These are phyloP conservation scores for Philonicus albiceps DNA, from an alignment of 2,888 invertebrate genomes.

Conservation along the genomic window DNA sequence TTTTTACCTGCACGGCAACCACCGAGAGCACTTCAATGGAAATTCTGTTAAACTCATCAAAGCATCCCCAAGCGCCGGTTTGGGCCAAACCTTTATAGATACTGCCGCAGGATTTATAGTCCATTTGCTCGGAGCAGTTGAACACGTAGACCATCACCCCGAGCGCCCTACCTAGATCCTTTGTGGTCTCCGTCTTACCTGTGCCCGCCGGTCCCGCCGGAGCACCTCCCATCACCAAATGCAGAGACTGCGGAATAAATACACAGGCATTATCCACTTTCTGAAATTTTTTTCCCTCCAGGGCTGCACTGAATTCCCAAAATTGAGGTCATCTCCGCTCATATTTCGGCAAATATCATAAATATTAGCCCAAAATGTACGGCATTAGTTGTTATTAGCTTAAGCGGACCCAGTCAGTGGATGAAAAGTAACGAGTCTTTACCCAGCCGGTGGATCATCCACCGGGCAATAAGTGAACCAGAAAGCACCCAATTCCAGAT, in stretches of 20 bases:
- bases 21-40: slow-evolving; percentile 97
- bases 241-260: slow-evolving; percentile 70
- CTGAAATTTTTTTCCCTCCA: background rate
- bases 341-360: background rate
- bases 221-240: slow-evolving; percentile 96
- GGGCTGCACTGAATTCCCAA: background rate
- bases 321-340: background rate
- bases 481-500: background rate
- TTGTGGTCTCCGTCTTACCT: slow-evolving; percentile 97
- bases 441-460: background rate
- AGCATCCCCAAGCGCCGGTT: slow-evolving; percentile 97
- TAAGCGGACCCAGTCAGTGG: background rate
- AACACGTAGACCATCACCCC: slow-evolving; percentile 98
- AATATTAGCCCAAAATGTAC: background rate
- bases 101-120: slow-evolving; percentile 94
- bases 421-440: background rate
- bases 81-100: slow-evolving; percentile 95
- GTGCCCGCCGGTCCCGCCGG: slow-evolving; percentile 96
- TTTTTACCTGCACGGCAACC: slow-evolving; percentile 93
- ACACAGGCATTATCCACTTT: background rate
- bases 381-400: background rate
- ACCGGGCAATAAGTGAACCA: background rate
- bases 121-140: slow-evolving; percentile 98
- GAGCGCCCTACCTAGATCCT: slow-evolving; percentile 94
- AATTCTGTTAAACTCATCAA: slow-evolving; percentile 97